Evolutionary conservation across 2,888 invertebrate genomes (phyloP).

Genomic region (Tridacna gigas): DNA sequence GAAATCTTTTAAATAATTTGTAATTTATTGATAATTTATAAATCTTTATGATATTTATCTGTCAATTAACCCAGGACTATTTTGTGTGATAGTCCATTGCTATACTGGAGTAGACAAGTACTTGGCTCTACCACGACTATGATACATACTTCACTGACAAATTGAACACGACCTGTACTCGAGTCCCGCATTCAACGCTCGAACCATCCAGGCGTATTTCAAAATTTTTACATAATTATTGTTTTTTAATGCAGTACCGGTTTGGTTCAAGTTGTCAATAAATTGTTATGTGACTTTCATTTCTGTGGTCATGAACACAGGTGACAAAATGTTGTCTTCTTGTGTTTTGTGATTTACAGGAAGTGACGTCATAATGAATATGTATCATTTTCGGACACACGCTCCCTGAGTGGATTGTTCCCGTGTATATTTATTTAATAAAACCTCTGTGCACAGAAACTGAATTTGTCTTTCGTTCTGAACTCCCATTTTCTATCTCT

Average conservation of each 20-base stretch:
- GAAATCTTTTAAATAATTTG: conserved; percentile 50
- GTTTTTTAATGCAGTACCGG: conserved; percentile 13
- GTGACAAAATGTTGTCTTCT: not conserved
- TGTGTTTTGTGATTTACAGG: not conserved
- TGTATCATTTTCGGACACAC: conserved; percentile 57
- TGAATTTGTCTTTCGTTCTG: not conserved
- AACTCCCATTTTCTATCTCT: not conserved
- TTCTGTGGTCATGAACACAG: conserved; percentile 10
- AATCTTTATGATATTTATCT: conserved; percentile 66
- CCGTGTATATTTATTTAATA: conserved; percentile 71
- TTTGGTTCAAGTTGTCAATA: conserved; percentile 23
- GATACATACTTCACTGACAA: conserved; percentile 60
- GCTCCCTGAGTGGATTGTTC: conserved; percentile 74
- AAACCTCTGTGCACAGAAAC: conserved; percentile 76
- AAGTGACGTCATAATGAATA: conserved; percentile 45
- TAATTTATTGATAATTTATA: conserved; percentile 68
- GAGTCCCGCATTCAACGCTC: conserved; percentile 58
- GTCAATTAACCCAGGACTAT: conserved; percentile 58
- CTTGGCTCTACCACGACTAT: conserved; percentile 71
- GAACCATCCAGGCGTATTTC: conserved; percentile 27
- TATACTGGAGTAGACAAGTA: conserved; percentile 73
- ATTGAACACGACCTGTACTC: conserved; percentile 51
- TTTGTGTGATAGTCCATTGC: conserved; percentile 57
- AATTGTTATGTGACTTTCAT: conserved; percentile 11
- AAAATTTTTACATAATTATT: not conserved